A percentile compares a stretch with the other conserved stretches of the same genome.
phyloP scores from a whole-genome alignment of 2,113 vertebrate species.

The Saccopteryx bilineata region DNA sequence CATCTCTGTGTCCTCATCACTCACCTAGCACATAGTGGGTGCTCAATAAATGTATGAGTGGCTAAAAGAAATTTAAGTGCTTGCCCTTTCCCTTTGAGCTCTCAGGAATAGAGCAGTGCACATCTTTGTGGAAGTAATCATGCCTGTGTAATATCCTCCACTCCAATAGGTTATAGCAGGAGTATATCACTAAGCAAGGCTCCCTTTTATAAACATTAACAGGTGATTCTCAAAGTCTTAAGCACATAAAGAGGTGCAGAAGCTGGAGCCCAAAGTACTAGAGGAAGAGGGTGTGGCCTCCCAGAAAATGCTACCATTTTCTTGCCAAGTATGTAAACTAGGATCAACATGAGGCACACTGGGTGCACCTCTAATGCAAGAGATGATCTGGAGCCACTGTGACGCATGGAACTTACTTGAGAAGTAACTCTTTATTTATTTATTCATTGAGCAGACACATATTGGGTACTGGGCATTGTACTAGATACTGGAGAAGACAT shows the following conservation, averaged over 20 bases:
- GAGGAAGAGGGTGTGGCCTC: not conserved
- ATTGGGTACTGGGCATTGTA: not conserved
- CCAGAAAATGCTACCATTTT: not conserved
- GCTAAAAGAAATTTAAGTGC: not conserved
- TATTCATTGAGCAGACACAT: not conserved
- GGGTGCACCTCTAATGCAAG: not conserved
- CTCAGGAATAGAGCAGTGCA: not conserved
- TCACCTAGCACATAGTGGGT: not conserved
- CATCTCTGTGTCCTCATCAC: not conserved
- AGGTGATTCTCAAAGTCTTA: not conserved
- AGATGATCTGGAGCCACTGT: not conserved
- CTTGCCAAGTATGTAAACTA: not conserved
- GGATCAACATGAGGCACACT: not conserved
- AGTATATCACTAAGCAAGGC: not conserved
- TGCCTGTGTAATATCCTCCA: not conserved
- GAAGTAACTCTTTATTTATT: constrained; percentile 27
- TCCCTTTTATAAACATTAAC: not conserved
- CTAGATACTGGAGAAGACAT: not conserved
- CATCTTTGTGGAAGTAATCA: not conserved
- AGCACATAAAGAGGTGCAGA: not conserved
- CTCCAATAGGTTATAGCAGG: not conserved
- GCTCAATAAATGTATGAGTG: not conserved
- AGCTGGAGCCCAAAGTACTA: not conserved
- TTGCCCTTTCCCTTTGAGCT: not conserved
- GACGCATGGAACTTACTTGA: not conserved